Conservation (phyloP, 1,140 invertebrate species). For the Choristoneura fumiferana region DNA sequence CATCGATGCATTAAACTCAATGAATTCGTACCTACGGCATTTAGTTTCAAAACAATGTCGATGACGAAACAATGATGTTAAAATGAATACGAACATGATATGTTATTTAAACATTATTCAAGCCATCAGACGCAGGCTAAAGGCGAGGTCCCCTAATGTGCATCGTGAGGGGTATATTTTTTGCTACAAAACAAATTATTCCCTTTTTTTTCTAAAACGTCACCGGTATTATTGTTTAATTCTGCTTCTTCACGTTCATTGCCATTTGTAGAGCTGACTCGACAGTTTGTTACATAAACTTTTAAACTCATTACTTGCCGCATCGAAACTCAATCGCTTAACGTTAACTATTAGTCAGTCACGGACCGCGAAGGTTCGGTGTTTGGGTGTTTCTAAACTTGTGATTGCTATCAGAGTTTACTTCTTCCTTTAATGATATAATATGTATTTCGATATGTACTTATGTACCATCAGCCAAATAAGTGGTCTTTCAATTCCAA, state of each 20-base stretch:
- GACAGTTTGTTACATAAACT: slow-evolving; percentile 25
- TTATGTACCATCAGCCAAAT: too few relatives aligned
- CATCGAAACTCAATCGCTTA: too few relatives aligned
- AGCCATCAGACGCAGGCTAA: slow-evolving; percentile 18
- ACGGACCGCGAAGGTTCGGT: too few relatives aligned
- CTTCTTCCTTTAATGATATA: slow-evolving; percentile 22
- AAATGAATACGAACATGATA: slow-evolving; percentile 17
- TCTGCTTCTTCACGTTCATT: slow-evolving; percentile 43
- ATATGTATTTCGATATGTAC: neutral
- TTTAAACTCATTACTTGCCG: too few relatives aligned
- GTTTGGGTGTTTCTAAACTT: slow-evolving; percentile 26
- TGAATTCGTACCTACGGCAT: neutral
- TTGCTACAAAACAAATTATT: slow-evolving; percentile 25
- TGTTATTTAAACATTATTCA: slow-evolving; percentile 24
- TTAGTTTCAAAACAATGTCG: slow-evolving; percentile 2
- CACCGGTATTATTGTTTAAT: slow-evolving; percentile 36
- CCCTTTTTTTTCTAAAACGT: slow-evolving; percentile 29
- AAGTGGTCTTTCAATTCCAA: too few relatives aligned
- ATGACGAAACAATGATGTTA: slow-evolving; percentile 10
- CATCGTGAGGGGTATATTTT: slow-evolving; percentile 17
- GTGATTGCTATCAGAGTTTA: slow-evolving; percentile 30
- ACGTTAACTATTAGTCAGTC: too few relatives aligned
- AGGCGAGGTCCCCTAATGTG: slow-evolving; percentile 4
- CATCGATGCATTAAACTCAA: slow-evolving; percentile 6
- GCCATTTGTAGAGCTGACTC: slow-evolving; percentile 46